Evolutionary conservation across 2,113 vertebrate species (phyloP).

Genomic region (Cervus canadensis): DNA sequence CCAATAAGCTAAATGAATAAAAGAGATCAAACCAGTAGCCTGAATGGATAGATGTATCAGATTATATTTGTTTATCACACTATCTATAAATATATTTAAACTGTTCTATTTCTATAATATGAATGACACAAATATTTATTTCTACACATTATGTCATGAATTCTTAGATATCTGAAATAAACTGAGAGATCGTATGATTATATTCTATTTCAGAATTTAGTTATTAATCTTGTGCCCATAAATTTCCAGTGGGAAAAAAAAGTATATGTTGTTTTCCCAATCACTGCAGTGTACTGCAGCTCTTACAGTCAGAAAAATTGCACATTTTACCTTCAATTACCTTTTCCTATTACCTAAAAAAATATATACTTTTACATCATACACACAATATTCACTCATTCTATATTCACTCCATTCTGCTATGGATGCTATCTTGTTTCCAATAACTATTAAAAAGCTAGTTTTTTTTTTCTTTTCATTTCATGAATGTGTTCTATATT

Average conservation of each 20-base stretch:
- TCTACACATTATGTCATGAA: neutral
- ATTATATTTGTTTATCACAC: too few species aligned
- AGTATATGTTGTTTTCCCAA: neutral
- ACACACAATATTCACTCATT: neutral
- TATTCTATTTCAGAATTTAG: neutral
- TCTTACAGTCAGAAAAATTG: conserved; percentile 36
- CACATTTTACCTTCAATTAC: conserved; percentile 56
- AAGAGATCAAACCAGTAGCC: neutral
- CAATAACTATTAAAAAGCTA: conserved; percentile 32
- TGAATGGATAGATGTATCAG: neutral
- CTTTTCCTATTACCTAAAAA: conserved; percentile 40
- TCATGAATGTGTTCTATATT: conserved; percentile 62
- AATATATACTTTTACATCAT: conserved; percentile 8
- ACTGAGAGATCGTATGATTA: neutral
- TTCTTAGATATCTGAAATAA: neutral
- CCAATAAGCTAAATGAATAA: neutral
- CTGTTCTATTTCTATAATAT: neutral
- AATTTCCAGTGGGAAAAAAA: neutral
- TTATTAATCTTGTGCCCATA: neutral
- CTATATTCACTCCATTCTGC: neutral
- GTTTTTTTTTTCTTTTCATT: conserved; percentile 41
- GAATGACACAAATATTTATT: neutral
- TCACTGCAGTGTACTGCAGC: neutral
- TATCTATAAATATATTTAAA: neutral
- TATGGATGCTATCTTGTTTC: conserved; percentile 26